Evolutionary conservation across 1,140 invertebrate genomes (phyloP), one percentile per base, ranked within the genome.

Genomic region (Drosophila sp.): DNA sequence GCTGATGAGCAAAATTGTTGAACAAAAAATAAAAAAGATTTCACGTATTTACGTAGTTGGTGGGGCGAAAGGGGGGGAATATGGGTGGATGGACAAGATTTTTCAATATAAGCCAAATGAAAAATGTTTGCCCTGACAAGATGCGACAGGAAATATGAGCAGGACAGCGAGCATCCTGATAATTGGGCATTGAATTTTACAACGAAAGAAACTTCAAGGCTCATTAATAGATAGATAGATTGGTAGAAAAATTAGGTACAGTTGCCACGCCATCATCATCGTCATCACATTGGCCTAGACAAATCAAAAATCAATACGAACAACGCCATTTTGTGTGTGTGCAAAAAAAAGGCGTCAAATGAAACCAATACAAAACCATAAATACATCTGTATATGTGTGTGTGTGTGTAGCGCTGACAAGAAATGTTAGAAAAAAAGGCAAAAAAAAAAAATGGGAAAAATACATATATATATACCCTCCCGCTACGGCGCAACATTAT

Each of bases 341-440:
- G 66, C 23, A 57, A 29, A 25, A 27, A 60, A 60, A 58, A 72
- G 71, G 71, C 83, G 76, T 77, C 79, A 78, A 86, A 80, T 68
- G 55, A 90, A 76, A 90, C 89, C 83, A 91, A 91, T 91, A 89
- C 84, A 80, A 82, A 76, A 72, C 70, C 84, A 82, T 91, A 91
- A 87, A 74, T 75, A 86, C 80, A 83, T 74, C 71, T 72, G 60
- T 63, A 65, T 58, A 38, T 47, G 50, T 64, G 8, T 57, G 75
- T 72, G 78, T 86, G 10, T 38, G 35, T 38, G 35, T 38, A 38
- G 35, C 10, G 35, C 35, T 38, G 35, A 38, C 10, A 38, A 85
- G 79, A 78, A 85, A 81, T 76, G 74, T 85, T 72, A 71, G 79
- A 80, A 66, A 86, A 73, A 41, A 41, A 41, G 3, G 6, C 1